phyloP scores from a whole-genome alignment of 2,113 vertebrate genomes.

The Pollachius pollachius region DNA sequence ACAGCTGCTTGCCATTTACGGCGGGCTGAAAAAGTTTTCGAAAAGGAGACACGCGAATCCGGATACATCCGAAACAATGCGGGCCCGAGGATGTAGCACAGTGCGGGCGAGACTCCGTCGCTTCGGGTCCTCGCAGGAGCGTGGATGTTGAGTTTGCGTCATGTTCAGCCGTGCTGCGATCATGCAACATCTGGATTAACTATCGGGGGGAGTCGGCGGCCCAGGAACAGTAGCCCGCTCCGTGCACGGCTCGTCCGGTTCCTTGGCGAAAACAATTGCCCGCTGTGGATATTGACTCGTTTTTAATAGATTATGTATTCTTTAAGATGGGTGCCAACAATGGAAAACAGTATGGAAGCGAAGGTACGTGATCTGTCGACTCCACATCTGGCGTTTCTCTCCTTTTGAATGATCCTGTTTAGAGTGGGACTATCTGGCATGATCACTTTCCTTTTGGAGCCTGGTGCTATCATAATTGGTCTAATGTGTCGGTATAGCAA shows the following conservation, averaged over 20 bases:
- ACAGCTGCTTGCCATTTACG: slow-evolving; percentile 61
- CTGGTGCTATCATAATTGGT: background rate
- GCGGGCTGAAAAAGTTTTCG: slow-evolving; percentile 33
- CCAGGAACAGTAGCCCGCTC: slow-evolving; percentile 6
- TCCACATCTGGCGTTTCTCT: background rate
- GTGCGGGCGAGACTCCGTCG: no score
- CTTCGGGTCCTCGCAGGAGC: slow-evolving; percentile 5
- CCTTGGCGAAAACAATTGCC: slow-evolving; percentile 21
- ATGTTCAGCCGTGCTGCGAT: slow-evolving; percentile 41
- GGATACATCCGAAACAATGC: background rate
- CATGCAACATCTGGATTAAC: slow-evolving; percentile 72
- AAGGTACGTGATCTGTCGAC: slow-evolving; percentile 79
- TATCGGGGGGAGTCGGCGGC: slow-evolving; percentile 58
- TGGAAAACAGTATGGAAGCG: slow-evolving; percentile 95
- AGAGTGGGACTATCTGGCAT: no score
- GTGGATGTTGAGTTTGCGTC: slow-evolving; percentile 52
- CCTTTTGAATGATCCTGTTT: background rate
- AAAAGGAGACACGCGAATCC: slow-evolving; percentile 12
- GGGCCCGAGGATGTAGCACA: slow-evolving; percentile 24
- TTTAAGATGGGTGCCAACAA: slow-evolving; percentile 96
- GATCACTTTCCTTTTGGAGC: background rate
- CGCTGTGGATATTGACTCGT: slow-evolving; percentile 40
- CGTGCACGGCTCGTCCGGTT: no score
- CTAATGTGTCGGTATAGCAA: background rate
- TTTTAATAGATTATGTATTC: slow-evolving; percentile 83